These are phyloP conservation scores for Hydrophis major DNA, from an alignment of 2,797 vertebrate species.

Conservation along the genomic window DNA sequence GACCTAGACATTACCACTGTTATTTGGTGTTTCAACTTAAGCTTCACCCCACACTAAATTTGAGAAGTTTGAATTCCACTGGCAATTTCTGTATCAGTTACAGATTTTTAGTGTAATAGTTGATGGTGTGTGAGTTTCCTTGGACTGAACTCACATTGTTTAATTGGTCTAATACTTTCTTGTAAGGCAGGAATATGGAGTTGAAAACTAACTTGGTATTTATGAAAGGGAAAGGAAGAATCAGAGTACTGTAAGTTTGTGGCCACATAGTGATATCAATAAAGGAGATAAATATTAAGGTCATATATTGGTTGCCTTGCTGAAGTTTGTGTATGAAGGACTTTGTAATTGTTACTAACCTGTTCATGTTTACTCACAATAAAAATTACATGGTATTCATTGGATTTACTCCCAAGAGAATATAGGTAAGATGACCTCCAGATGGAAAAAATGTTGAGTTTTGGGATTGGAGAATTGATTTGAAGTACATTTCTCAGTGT, in stretches of 20 bases:
- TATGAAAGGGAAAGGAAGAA: not conserved
- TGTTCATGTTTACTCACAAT: not conserved
- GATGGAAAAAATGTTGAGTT: not conserved
- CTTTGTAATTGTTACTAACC: not conserved
- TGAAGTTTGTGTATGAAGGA: not conserved
- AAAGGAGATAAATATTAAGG: not conserved
- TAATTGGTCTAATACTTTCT: constrained; percentile 32
- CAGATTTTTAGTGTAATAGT: not conserved
- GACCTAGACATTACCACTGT: constrained; percentile 28
- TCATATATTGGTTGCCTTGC: not conserved
- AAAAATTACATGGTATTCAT: not conserved
- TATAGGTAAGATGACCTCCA: not conserved
- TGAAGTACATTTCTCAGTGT: not conserved
- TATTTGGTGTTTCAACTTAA: constrained; percentile 41
- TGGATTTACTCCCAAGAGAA: not conserved
- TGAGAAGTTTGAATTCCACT: constrained; percentile 28
- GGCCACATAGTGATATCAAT: not conserved
- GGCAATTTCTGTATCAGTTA: constrained; percentile 42
- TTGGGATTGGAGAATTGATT: not conserved
- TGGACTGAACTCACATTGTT: not conserved
- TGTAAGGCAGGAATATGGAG: constrained; percentile 6
- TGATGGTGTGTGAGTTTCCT: not conserved
- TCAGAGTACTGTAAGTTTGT: not conserved
- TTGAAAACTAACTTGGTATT: constrained; percentile 2
- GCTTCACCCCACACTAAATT: constrained; percentile 4